phyloP scores from a whole-genome alignment of 53 echinoderm and acorn worm species.

The Paelopatides confundens region DNA sequence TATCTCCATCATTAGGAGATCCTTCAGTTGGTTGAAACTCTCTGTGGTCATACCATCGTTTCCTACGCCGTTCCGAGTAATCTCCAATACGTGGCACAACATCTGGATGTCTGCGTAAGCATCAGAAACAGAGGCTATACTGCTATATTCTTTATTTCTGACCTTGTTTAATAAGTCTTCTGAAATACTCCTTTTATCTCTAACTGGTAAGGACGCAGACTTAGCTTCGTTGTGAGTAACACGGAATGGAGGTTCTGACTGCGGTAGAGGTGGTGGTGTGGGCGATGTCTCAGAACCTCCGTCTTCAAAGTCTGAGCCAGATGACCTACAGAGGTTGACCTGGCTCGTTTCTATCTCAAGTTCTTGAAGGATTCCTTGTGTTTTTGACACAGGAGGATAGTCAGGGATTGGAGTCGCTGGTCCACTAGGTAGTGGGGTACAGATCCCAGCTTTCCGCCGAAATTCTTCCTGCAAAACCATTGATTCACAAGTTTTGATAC shows the following conservation, averaged over 20 bases:
- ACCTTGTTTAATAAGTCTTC: slow-evolving; percentile 47
- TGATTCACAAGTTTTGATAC: not conserved
- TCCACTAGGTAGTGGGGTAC: slow-evolving; percentile 51
- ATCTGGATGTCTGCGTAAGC: slow-evolving; percentile 79
- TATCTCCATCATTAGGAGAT: slow-evolving; percentile 73
- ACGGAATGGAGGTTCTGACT: not conserved
- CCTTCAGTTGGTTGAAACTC: slow-evolving; percentile 74
- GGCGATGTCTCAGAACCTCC: not conserved
- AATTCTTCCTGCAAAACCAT: slow-evolving; percentile 20
- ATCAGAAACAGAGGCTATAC: slow-evolving; percentile 57
- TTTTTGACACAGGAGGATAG: slow-evolving; percentile 62
- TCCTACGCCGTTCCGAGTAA: not conserved
- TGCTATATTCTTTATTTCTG: slow-evolving; percentile 81
- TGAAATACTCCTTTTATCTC: not conserved
- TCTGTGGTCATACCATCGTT: not conserved
- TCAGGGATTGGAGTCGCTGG: slow-evolving; percentile 79
- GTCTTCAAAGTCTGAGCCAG: not conserved
- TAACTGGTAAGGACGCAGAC: not conserved
- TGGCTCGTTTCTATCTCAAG: not conserved
- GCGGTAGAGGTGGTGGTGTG: slow-evolving; percentile 6
- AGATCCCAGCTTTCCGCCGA: slow-evolving; percentile 6
- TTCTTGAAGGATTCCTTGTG: not conserved
- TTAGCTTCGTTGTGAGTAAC: not conserved
- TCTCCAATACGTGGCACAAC: slow-evolving; percentile 47
- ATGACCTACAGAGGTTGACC: not conserved